phyloP scores from a whole-genome alignment of 2,888 invertebrate genomes.

The Allophyes oxyacanthae region DNA sequence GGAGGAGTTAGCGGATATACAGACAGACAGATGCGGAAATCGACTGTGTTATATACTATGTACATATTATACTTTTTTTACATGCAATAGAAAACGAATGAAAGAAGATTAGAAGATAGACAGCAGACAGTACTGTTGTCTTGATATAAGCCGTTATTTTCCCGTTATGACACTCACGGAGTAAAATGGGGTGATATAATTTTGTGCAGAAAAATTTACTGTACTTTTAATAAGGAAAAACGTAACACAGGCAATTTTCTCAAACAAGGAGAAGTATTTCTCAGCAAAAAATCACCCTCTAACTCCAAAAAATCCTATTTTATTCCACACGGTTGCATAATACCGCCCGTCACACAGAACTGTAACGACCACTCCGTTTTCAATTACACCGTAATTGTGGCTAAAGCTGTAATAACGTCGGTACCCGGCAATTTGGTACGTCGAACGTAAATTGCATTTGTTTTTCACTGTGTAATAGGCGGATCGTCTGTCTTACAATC shows the following conservation, averaged over 20 bases:
- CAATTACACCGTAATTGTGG: constrained; percentile 86
- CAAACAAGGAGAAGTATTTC: not conserved
- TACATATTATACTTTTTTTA: no score
- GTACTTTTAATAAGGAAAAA: not conserved
- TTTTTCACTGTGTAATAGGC: constrained; percentile 69
- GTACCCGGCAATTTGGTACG: constrained; percentile 78
- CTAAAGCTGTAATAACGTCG: constrained; percentile 78
- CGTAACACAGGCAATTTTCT: not conserved
- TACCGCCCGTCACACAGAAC: constrained; percentile 67
- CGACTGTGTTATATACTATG: no score
- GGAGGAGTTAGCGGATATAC: no score
- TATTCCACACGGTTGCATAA: constrained; percentile 56
- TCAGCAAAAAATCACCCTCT: constrained; percentile 8
- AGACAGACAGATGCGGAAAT: no score
- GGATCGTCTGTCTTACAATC: constrained; percentile 42
- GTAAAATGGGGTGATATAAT: no score
- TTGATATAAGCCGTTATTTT: no score
- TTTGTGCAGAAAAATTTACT: no score
- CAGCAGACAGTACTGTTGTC: no score
- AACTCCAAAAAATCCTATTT: constrained; percentile 48
- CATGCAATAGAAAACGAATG: no score
- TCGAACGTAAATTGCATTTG: constrained; percentile 81
- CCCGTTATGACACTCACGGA: no score
- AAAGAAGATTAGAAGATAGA: no score
- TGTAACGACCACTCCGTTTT: constrained; percentile 82